These are phyloP conservation scores for Agrilus biguttatus DNA, from an alignment of 2,888 invertebrate species.

Conservation along the genomic window DNA sequence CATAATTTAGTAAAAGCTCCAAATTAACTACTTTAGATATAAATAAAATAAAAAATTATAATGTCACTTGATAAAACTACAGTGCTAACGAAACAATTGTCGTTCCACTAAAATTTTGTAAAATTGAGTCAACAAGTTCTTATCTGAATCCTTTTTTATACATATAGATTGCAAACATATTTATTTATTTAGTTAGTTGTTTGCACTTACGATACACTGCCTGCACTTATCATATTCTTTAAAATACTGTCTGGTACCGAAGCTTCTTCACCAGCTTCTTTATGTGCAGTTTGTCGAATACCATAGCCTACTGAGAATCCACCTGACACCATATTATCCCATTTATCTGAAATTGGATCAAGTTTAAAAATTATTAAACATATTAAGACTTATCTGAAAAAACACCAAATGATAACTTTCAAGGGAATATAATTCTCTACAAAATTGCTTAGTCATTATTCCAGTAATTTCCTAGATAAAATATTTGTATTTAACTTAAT, in stretches of 20 bases:
- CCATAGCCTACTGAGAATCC: constrained; percentile 81
- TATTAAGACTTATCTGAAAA: neutral
- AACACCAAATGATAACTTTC: neutral
- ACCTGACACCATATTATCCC: constrained; percentile 94
- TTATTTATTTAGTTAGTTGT: neutral
- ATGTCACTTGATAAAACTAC: no score
- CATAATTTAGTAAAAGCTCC: no score
- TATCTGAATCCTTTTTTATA: neutral
- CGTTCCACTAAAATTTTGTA: no score
- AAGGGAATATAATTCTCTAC: neutral
- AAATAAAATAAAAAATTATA: no score
- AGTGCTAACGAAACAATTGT: no score
- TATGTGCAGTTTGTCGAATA: constrained; percentile 77
- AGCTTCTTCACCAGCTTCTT: constrained; percentile 91
- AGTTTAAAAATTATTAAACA: neutral
- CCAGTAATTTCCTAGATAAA: no score
- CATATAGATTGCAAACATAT: neutral
- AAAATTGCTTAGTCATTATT: no score
- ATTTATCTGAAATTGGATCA: constrained; percentile 42
- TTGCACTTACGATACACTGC: constrained; percentile 65
- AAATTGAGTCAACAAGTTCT: neutral
- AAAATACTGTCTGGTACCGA: constrained; percentile 70
- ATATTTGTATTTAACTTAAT: no score
- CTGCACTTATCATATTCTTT: constrained; percentile 59
- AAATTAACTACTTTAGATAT: no score